These are phyloP conservation scores for Atherinomorus stipes DNA, from an alignment of 2,113 vertebrate species.

Conservation along the genomic window DNA sequence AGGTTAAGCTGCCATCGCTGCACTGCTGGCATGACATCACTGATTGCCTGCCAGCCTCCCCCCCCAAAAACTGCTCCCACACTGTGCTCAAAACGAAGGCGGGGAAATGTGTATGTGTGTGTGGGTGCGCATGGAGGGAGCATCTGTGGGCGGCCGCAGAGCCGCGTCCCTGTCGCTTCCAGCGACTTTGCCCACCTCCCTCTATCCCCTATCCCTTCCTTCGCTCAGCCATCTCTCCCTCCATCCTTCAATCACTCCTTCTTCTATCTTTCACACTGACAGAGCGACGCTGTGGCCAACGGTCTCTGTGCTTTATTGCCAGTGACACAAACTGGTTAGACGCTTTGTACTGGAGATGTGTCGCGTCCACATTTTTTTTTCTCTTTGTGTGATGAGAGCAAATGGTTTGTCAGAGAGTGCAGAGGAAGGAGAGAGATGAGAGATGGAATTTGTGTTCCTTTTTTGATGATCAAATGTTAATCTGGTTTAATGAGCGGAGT, in stretches of 20 bases:
- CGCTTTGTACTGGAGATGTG: constrained; percentile 63
- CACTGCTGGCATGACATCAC: constrained; percentile 85
- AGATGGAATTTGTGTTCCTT: constrained; percentile 60
- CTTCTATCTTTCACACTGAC: constrained; percentile 56
- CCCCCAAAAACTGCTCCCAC: constrained; percentile 73
- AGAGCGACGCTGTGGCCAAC: constrained; percentile 55
- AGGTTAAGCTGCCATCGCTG: constrained; percentile 87
- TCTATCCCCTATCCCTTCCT: constrained; percentile 45
- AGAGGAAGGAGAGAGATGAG: constrained; percentile 44
- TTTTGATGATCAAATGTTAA: constrained; percentile 63
- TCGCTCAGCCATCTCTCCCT: constrained; percentile 43
- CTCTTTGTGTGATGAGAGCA: constrained; percentile 37
- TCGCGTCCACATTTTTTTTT: constrained; percentile 31
- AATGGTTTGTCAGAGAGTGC: constrained; percentile 47
- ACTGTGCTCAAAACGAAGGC: constrained; percentile 56
- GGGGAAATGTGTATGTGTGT: neutral
- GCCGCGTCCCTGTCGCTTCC: constrained; percentile 41
- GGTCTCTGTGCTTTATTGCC: constrained; percentile 63
- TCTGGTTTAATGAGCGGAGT: constrained; percentile 50
- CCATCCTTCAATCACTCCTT: constrained; percentile 25
- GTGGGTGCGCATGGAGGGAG: constrained; percentile 40
- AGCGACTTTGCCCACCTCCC: constrained; percentile 30
- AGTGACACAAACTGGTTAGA: constrained; percentile 61
- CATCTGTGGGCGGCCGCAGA: constrained; percentile 65
- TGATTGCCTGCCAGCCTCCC: constrained; percentile 80